Evolutionary conservation across 2,888 invertebrate species (phyloP), one percentile per base, ranked within the genome.

Genomic region (Archaeoteleia sp.): DNA sequence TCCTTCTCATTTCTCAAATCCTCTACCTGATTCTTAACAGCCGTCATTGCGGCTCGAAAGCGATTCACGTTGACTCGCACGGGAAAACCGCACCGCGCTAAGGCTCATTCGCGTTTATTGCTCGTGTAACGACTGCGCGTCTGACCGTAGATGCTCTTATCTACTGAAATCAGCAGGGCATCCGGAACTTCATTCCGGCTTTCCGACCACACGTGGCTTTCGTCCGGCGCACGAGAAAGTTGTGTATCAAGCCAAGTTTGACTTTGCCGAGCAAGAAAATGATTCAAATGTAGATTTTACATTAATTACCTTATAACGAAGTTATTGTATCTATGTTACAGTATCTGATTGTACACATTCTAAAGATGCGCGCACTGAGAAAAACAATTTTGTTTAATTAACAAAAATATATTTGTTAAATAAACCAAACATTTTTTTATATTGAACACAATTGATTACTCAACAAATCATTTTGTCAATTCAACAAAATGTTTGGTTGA

Each of bases 291-390:
- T 54, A 60, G 54, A 60, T 66, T 65, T 67, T 54, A 58, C 53
- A 66, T 66, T 66, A 66, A 66, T 66, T 60, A 40, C 58, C 58
- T 54, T 48, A 37, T 60, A 53, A 66, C 48, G 58, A 58, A 60
- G 66, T 66, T 66, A 66, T 58, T 66, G 66, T 60, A 60, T 60
- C 58, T 42, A 58, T 45, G n/a, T n/a, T n/a, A n/a, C n/a, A n/a
- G n/a, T n/a, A n/a, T n/a, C n/a, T n/a, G n/a, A n/a, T n/a, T n/a
- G n/a, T n/a, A n/a, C n/a, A n/a, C n/a, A n/a, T n/a, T n/a, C n/a
- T n/a, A n/a, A n/a, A n/a, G n/a, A n/a, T n/a, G n/a, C n/a, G n/a
- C n/a, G n/a, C n/a, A n/a, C n/a, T n/a, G n/a, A n/a, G n/a, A n/a
- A n/a, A n/a, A n/a, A n/a, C n/a, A n/a, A n/a, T n/a, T n/a, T n/a